These are phyloP conservation scores for Drosophila pallidifrons DNA, from an alignment of 1,140 invertebrate species.

Conservation along the genomic window DNA sequence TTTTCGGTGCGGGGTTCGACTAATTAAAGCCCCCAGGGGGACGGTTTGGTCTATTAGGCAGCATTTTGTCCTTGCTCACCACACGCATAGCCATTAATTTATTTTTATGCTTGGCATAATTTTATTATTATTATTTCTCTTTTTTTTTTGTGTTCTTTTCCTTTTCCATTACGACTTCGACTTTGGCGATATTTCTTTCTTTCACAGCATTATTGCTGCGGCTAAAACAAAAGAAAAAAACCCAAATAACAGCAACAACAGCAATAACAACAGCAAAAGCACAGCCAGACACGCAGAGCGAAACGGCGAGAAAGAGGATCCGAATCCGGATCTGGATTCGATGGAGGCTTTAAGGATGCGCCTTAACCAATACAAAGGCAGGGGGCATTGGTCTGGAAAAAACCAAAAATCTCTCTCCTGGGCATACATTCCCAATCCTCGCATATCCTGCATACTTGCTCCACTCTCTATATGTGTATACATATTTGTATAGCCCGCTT, in stretches of 20 bases:
- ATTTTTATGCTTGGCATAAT: constrained; percentile 80
- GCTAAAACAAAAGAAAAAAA: constrained; percentile 28
- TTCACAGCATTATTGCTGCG: constrained; percentile 48
- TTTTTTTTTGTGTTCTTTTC: constrained; percentile 15
- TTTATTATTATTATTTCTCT: constrained; percentile 48
- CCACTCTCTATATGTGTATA: constrained; percentile 12
- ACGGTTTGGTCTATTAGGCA: constrained; percentile 55
- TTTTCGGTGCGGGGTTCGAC: constrained; percentile 25
- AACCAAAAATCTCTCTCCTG: constrained; percentile 79
- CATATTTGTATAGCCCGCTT: constrained; percentile 53
- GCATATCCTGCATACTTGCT: constrained; percentile 28
- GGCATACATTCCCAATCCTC: constrained; percentile 37
- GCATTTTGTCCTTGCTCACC: constrained; percentile 67
- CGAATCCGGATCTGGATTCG: constrained; percentile 34
- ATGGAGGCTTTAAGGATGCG: constrained; percentile 67
- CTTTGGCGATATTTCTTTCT: constrained; percentile 45
- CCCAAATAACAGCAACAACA: too few relatives aligned
- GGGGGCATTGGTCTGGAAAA: constrained; percentile 59
- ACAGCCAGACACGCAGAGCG: constrained; percentile 44
- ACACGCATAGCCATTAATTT: constrained; percentile 69
- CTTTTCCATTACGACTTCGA: constrained; percentile 34
- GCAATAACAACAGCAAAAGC: constrained; percentile 27
- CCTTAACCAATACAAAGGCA: constrained; percentile 57
- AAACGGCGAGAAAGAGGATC: background rate
- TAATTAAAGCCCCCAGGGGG: constrained; percentile 57